Conservation (phyloP, 2,888 invertebrate species). For the Megaustenia siamemsis region DNA sequence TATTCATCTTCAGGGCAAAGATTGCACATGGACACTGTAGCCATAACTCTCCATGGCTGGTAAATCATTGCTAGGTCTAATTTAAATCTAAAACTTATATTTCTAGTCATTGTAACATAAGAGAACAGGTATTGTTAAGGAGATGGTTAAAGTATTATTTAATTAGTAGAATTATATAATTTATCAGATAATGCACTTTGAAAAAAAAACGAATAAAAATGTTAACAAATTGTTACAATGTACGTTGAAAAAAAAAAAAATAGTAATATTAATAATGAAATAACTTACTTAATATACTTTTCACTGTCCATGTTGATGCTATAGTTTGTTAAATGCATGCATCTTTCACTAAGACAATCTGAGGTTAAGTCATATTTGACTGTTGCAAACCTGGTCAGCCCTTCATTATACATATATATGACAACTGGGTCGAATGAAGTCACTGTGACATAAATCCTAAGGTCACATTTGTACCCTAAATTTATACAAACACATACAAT, state of each 20-base stretch:
- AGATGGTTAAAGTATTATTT: too few species aligned
- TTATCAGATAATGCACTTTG: too few species aligned
- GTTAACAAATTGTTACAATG: not conserved
- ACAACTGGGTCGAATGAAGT: conserved; percentile 96
- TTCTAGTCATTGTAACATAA: too few species aligned
- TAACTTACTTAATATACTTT: conserved; percentile 87
- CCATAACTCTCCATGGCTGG: too few species aligned
- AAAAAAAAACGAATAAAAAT: not conserved
- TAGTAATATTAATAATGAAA: not conserved
- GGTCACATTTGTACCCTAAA: conserved; percentile 95
- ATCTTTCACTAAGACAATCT: conserved; percentile 86
- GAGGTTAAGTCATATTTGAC: conserved; percentile 88
- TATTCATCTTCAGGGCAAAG: too few species aligned
- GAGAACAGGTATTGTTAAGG: too few species aligned
- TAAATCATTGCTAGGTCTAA: too few species aligned
- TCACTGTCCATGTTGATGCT: conserved; percentile 98
- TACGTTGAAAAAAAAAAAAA: not conserved
- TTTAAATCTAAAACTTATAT: too few species aligned
- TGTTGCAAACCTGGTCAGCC: conserved; percentile 93
- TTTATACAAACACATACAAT: conserved; percentile 84
- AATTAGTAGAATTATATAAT: too few species aligned
- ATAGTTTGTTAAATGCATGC: conserved; percentile 98
- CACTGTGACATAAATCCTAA: conserved; percentile 95
- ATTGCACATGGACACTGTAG: too few species aligned
- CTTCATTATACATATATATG: conserved; percentile 97